Conservation (phyloP, 2,888 invertebrate genomes). For the Morpho helenor region DNA sequence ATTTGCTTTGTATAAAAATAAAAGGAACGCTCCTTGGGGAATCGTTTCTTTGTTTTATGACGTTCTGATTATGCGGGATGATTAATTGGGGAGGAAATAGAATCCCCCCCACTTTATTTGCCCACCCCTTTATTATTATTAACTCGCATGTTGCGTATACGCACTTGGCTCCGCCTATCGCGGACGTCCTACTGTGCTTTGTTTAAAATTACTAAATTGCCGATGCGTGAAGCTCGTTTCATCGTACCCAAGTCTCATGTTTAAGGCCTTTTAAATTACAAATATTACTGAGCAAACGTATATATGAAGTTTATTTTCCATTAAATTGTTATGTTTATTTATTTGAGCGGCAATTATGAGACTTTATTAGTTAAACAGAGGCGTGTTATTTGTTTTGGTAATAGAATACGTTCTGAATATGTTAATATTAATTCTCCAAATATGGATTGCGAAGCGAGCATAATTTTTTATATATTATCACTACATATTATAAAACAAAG, state of each 20-base stretch:
- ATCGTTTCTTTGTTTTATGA: slow-evolving; percentile 26
- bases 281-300: neutral
- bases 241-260: slow-evolving; percentile 19
- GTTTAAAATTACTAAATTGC: slow-evolving; percentile 46
- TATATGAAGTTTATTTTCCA: slow-evolving; percentile 11
- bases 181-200: slow-evolving; percentile 55
- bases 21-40: slow-evolving; percentile 18
- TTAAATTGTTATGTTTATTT: slow-evolving; percentile 8
- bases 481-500: too few relatives aligned
- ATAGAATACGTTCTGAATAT: neutral
- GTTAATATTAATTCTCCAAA: neutral
- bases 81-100: slow-evolving; percentile 26
- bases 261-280: slow-evolving; percentile 22
- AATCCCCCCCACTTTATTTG: slow-evolving; percentile 23
- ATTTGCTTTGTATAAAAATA: slow-evolving; percentile 33
- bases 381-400: slow-evolving; percentile 4
- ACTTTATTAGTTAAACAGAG: slow-evolving; percentile 6
- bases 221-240: slow-evolving; percentile 44
- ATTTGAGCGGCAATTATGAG: slow-evolving; percentile 5
- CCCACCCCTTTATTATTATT: slow-evolving; percentile 27
- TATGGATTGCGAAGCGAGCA: too few relatives aligned
- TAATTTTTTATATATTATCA: too few relatives aligned
- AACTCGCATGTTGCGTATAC: slow-evolving; percentile 36
- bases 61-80: slow-evolving; percentile 13
- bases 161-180: slow-evolving; percentile 55